Evolutionary conservation across 2,113 vertebrate genomes (phyloP).

Genomic region (Notarius lentiginosus): DNA sequence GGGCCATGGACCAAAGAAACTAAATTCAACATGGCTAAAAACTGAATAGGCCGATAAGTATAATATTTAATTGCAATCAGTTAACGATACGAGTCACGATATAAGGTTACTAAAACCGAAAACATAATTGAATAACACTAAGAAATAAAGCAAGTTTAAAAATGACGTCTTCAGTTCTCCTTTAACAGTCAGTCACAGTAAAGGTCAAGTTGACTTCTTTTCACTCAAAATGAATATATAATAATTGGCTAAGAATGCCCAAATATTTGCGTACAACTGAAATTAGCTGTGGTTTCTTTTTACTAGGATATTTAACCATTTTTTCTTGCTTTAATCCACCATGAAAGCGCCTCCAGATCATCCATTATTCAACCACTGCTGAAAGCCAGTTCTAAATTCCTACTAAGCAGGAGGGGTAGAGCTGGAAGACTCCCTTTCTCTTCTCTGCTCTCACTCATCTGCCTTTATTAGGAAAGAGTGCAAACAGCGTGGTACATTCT

Average conservation of each 20-base stretch:
- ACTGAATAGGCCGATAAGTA: too few species aligned
- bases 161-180: too few species aligned
- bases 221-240: neutral
- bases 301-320: neutral
- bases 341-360: neutral
- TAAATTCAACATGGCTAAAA: too few species aligned
- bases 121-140: too few species aligned
- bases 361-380: neutral
- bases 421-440: conserved; percentile 6
- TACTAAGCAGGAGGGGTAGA: neutral
- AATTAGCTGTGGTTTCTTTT: neutral
- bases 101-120: too few species aligned
- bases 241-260: neutral
- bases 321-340: neutral
- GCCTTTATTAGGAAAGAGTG: conserved; percentile 58
- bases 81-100: too few species aligned
- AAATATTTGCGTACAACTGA: neutral
- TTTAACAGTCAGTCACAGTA: neutral
- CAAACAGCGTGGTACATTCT: neutral
- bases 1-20: too few species aligned
- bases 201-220: neutral
- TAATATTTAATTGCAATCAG: too few species aligned
- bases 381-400: conserved; percentile 3
- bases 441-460: conserved; percentile 22
- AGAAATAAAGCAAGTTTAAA: too few species aligned